Base-by-base conservation (phyloP, 2,113 vertebrate genomes). In the Hemibagrus wyckioides region DNA sequence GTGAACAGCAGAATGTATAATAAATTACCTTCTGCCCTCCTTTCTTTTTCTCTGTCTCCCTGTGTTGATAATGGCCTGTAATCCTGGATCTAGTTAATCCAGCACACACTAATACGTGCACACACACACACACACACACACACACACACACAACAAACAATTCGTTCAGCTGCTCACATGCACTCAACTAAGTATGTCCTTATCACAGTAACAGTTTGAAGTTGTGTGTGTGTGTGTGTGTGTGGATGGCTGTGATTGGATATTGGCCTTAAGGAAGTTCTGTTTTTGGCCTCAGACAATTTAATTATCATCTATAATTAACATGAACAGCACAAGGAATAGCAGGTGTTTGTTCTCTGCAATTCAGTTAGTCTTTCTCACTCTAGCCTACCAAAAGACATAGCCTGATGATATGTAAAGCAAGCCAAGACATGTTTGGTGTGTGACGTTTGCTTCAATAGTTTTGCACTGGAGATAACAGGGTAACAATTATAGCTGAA, bases 261-360 rank as follows among this genome's bases (percentile, higher is more conserved):
- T 76, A 76, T 48, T 76, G 73, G 73, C 73, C 73, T 6, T 25
- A 25, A 76, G 73, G 73, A 76, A 76, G 41, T 48, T n/a, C 41
- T 39, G 81, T 76, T 82, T 67, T 81, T 80, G 25, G 86, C 75
- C 86, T 89, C 57, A 83, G 41, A 76, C 73, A 93, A 91, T 91
- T 89, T 89, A 90, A 94, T 93, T 94, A 93, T 88, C 87, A 87
- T 87, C 88, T 87, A 88, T 90, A 92, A 92, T 93, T 91, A 93
- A 88, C 91, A 93, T 85, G 59, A 79, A 90, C 82, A 90, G 91
- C 85, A 92, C 92, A 93, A 91, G 85, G 80, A 90, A 87, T 84
- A 92, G 56, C 92, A 92, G 93, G 89, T 92, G 88, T 91, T 90
- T 90, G 89, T 84, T 92, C 89, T 86, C 83, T 57, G 73, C 88